Conservation (phyloP, 2,797 vertebrate species). For the Sardinella longiceps region DNA sequence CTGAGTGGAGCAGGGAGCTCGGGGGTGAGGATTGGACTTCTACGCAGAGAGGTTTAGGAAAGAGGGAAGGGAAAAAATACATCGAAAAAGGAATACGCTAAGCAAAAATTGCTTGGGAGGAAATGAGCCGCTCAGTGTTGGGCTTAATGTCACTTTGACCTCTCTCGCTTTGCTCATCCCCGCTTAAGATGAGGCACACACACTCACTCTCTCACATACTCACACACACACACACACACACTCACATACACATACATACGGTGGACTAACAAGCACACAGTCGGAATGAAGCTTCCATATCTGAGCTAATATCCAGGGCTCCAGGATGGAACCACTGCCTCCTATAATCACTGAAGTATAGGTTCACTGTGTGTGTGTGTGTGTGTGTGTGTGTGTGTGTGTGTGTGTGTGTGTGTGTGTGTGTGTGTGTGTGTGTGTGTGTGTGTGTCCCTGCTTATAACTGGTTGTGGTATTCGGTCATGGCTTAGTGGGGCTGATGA, state of each 20-base stretch:
- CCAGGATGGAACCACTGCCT: background rate
- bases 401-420: conserved; percentile 29
- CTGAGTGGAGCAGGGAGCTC: background rate
- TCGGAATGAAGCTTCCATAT: conserved; percentile 14
- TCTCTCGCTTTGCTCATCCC: conserved; percentile 3
- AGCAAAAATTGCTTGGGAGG: conserved; percentile 4
- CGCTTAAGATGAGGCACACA: conserved; percentile 1
- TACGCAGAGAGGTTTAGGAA: background rate
- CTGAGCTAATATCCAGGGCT: background rate
- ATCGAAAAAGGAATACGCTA: background rate
- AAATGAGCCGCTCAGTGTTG: conserved; percentile 2
- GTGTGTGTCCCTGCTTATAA: background rate
- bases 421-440: conserved; percentile 24
- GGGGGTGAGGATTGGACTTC: background rate
- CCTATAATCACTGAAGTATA: conserved; percentile 12
- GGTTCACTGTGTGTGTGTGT: conserved; percentile 1
- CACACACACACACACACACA: background rate
- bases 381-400: conserved; percentile 29
- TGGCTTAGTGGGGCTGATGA: conserved; percentile 25
- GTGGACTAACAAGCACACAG: background rate
- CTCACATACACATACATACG: background rate
- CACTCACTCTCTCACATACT: background rate
- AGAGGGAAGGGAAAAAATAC: background rate
- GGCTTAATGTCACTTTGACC: conserved; percentile 35
- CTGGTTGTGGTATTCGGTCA: background rate